A percentile compares a stretch with the other conserved stretches of the same genome.
Evolutionary conservation across 2,888 invertebrate genomes (phyloP).

Genomic region (Erpobdella octoculata): DNA sequence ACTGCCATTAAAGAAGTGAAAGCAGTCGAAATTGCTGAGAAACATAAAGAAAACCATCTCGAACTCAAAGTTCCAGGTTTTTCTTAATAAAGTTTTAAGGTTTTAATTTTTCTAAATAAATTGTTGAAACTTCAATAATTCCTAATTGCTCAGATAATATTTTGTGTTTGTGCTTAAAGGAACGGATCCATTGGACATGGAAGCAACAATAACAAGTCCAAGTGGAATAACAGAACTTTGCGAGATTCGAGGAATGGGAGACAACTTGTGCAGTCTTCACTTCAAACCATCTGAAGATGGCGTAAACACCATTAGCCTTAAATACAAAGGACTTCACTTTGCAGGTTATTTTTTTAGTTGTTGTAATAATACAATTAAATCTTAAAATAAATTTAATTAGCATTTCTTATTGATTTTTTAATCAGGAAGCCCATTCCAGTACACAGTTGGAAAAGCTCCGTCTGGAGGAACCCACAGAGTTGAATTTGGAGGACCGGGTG

Average conservation of each 20-base stretch:
- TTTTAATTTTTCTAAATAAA: background rate
- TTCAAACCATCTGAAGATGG: slow-evolving; percentile 70
- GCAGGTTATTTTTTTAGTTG: slow-evolving; percentile 60
- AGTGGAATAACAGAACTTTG: slow-evolving; percentile 87
- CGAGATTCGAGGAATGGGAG: slow-evolving; percentile 61
- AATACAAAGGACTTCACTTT: slow-evolving; percentile 91
- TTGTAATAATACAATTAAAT: background rate
- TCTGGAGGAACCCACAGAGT: slow-evolving; percentile 90
- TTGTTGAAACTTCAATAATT: no score
- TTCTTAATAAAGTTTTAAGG: background rate
- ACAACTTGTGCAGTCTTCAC: slow-evolving; percentile 48
- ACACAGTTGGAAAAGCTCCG: slow-evolving; percentile 88
- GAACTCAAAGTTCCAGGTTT: slow-evolving; percentile 30
- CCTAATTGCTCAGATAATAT: background rate
- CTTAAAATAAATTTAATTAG: no score
- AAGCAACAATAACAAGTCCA: slow-evolving; percentile 83
- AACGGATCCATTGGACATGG: slow-evolving; percentile 83
- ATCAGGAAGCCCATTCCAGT: slow-evolving; percentile 89
- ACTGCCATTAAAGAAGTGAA: slow-evolving; percentile 58
- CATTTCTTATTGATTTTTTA: no score
- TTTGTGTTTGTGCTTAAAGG: slow-evolving; percentile 57
- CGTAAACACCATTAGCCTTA: slow-evolving; percentile 88
- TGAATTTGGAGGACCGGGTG: slow-evolving; percentile 87
- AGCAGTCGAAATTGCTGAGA: slow-evolving; percentile 62
- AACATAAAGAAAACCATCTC: slow-evolving; percentile 20